These are phyloP conservation scores for Plotosus lineatus DNA, from an alignment of 2,113 vertebrate genomes.

Conservation along the genomic window DNA sequence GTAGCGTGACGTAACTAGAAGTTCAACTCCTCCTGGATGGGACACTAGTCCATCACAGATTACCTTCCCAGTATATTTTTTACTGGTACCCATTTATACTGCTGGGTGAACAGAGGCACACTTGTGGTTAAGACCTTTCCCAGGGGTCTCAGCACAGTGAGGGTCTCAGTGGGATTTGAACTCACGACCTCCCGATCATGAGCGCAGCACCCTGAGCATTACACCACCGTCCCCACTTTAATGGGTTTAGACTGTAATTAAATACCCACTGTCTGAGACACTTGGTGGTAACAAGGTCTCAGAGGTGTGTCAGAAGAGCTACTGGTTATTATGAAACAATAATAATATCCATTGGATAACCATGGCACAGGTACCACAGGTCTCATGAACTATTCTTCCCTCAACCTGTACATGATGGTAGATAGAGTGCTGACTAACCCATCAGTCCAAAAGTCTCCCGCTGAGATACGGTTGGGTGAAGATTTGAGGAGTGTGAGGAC, in stretches of 20 bases:
- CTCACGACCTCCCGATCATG: no score
- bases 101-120: no score
- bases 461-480: neutral
- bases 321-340: neutral
- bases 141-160: no score
- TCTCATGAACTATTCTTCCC: neutral
- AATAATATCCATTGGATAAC: neutral
- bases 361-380: neutral
- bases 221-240: no score
- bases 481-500: neutral
- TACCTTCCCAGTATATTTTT: no score
- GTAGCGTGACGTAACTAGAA: no score
- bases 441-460: neutral
- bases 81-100: no score
- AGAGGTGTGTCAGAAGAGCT: neutral
- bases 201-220: no score
- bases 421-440: neutral
- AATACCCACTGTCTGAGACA: neutral
- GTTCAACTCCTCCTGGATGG: no score
- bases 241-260: neutral
- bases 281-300: neutral
- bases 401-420: neutral
- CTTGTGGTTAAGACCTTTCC: no score
- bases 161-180: no score
- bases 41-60: no score